Evolutionary conservation across 2,113 vertebrate species (phyloP).

Genomic region (Passer domesticus): DNA sequence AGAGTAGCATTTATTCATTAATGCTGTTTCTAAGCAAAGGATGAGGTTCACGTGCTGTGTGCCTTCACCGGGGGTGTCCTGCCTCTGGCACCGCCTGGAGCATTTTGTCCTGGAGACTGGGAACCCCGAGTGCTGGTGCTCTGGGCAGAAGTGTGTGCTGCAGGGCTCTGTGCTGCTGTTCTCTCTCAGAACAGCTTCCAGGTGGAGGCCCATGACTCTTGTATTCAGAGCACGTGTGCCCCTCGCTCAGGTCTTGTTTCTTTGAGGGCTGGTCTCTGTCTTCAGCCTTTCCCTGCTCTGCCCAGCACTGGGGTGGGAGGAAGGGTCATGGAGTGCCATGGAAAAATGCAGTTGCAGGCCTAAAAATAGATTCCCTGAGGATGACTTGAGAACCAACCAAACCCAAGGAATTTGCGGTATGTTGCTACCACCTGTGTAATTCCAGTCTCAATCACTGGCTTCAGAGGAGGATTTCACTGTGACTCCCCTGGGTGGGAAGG

Average conservation of each 20-base stretch:
- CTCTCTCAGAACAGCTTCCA: background rate
- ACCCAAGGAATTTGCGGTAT: background rate
- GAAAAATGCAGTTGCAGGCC: background rate
- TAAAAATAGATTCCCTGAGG: background rate
- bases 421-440: background rate
- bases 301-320: background rate
- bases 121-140: background rate
- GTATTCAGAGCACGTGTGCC: background rate
- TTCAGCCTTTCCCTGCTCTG: background rate
- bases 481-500: background rate
- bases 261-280: background rate
- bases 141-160: background rate
- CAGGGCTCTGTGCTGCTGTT: background rate
- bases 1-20: background rate
- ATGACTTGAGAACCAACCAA: background rate
- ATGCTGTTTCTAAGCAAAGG: background rate
- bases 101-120: rapidly evolving
- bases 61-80: background rate
- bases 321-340: background rate
- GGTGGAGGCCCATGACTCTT: background rate
- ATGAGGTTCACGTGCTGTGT: background rate
- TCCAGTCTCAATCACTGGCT: background rate
- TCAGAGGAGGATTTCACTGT: background rate
- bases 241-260: background rate
- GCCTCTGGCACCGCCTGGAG: background rate